Evolutionary conservation across 30 jellyfish, hydroid and myxozoan genomes (phyloP), one percentile per base, ranked within the genome.

Genomic region (Phacellophora camtschatica): DNA sequence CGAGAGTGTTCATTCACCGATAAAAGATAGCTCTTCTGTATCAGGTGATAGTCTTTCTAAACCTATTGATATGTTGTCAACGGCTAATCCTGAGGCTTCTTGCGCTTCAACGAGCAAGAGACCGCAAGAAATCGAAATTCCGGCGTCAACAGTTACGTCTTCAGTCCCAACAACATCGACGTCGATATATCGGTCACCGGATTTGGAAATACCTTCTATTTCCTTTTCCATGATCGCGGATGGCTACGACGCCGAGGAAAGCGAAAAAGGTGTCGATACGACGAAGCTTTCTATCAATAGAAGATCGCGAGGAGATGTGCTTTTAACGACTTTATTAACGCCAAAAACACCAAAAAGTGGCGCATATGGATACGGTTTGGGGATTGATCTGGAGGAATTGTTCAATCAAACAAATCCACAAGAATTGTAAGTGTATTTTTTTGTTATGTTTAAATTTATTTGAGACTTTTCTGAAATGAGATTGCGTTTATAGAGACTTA

Each of bases 331-430:
- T 0, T 62, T 83, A 10, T 33, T 83, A 22, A 91, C 98, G 4
- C 98, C 98, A 24, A 71, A 62, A 29, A 87, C 97, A 3, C 99
- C 99, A 19, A 87, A 79, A 62, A 94, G 96, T 87, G 96, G 99
- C 9, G 99, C 99, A 1, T 88, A 94, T 34, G 99, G 99, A 18
- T 94, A 94, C 43, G 99, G 99, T 18, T 34, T 94, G 37, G 98
- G 98, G 7, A 64, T 92, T 45, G 98, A 92, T 68, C 61, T 92
- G 61, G 98, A 92, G 63, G 98, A 92, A 35, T 48, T 92, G 68
- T 72, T 91, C 23, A 71, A 49, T 49, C 97, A 84, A 64, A 46
- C 96, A 3, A 82, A 76, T 28, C 77, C 90, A 9, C 82, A 71
- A 29, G 98, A 91, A 49, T 77, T 85, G 98, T 91, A 56, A 91